These are phyloP conservation scores for Epinephelus coioides DNA, from an alignment of 2,797 vertebrate genomes.

Conservation along the genomic window DNA sequence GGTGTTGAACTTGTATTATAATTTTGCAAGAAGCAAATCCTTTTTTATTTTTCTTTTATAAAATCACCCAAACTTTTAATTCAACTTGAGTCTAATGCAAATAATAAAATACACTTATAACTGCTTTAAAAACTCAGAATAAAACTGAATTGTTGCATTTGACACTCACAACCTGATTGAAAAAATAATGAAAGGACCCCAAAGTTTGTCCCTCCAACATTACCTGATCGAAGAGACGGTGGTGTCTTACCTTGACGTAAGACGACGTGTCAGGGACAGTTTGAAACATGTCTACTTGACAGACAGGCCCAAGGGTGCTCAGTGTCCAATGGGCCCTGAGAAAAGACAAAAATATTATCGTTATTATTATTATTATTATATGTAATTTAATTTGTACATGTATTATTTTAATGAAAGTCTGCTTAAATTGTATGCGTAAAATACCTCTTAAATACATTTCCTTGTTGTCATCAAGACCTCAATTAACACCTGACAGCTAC, in stretches of 20 bases:
- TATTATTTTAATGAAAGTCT: not conserved
- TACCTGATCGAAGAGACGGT: constrained; percentile 90
- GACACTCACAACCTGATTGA: not conserved
- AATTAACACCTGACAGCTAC: constrained; percentile 12
- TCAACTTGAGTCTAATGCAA: not conserved
- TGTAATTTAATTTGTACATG: not conserved
- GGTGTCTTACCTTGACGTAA: constrained; percentile 98
- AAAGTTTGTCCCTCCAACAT: constrained; percentile 63
- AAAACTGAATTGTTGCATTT: too few relatives aligned
- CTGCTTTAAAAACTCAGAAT: not conserved
- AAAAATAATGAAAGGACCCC: constrained; percentile 16
- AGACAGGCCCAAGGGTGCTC: constrained; percentile 70
- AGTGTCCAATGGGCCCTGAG: constrained; percentile 72
- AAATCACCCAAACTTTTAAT: not conserved
- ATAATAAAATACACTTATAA: not conserved
- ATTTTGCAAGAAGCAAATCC: not conserved
- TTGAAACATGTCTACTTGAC: constrained; percentile 94
- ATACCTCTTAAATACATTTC: not conserved
- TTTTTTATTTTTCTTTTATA: too few relatives aligned
- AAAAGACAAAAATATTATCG: not conserved
- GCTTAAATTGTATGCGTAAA: not conserved
- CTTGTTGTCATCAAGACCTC: not conserved
- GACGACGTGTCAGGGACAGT: constrained; percentile 97
- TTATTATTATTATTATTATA: not conserved
- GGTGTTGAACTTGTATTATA: not conserved